Base-by-base conservation (phyloP, 2,113 vertebrate genomes). In the Trinectes maculatus region DNA sequence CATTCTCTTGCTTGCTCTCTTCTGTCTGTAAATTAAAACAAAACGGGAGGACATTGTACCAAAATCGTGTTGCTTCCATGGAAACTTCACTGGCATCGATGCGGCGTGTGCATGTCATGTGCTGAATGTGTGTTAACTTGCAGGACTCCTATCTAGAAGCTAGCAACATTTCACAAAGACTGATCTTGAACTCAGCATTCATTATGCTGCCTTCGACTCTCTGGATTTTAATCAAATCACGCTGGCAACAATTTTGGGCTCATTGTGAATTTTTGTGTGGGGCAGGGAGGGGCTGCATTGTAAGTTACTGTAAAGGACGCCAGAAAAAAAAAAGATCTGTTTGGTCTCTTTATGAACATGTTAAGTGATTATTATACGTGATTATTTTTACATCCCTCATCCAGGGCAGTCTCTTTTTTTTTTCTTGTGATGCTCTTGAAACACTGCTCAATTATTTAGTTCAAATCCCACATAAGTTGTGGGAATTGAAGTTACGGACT, bases 21-120 rank as follows among this genome's bases (percentile, higher is more conserved):
- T 73, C 39, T 69, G 52, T 77, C 40, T 85, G 60, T 76, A 61
- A 85, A 79, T 36, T 71, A 8, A 84, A 74, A 79, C 44, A 59
- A 60, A 80, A 80, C 26, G n/a, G 46, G 40, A 49, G 56, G 77
- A 80, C 66, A 56, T 85, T 85, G 85, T 78, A 51, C 63, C 64
- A 73, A 76, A 85, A 86, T 86, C 79, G 71, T 85, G 75, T 85
- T 71, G 56, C 85, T 91, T 89, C 82, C 84, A 80, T 70, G 55
- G 60, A 53, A 88, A 61, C 79, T 77, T 76, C 77, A 72, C 73
- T 57, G 79, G 74, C 79, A 29, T 82, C 55, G 73, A 77, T 59
- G 28, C 76, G 36, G 82, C 58, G 88, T 80, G 82, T 86, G 86
- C 90, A 89, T 89, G 89, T 80, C 81, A 77, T 58, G 57, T 83